Percentiles rank a stretch among this genome's conserved stretches.
phyloP scores from a whole-genome alignment of 2,113 vertebrate genomes.

The Mobula hypostoma region DNA sequence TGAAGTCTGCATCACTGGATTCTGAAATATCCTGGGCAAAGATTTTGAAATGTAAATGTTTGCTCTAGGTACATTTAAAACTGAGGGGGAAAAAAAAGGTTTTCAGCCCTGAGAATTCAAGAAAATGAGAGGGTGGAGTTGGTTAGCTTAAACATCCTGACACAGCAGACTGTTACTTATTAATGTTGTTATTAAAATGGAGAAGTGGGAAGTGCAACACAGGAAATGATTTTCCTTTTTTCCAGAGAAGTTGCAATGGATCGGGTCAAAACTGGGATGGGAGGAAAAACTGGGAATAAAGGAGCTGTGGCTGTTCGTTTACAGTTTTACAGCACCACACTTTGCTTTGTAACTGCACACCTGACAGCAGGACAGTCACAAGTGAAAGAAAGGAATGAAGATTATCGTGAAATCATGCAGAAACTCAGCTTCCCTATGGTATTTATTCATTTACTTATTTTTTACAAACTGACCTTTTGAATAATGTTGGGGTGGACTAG shows the following conservation, averaged over 20 bases:
- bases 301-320: slow-evolving; percentile 69
- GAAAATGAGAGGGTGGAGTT: background rate
- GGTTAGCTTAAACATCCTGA: background rate
- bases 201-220: background rate
- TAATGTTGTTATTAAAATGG: background rate
- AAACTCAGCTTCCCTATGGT: slow-evolving; percentile 68
- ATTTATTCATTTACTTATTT: slow-evolving; percentile 39
- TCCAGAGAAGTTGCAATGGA: slow-evolving; percentile 66
- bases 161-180: background rate
- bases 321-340: slow-evolving; percentile 65
- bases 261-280: slow-evolving; percentile 71
- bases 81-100: background rate
- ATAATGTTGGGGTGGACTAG: background rate
- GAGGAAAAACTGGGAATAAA: slow-evolving; percentile 70
- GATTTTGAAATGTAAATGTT: background rate
- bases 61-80: background rate
- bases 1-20: background rate
- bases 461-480: background rate
- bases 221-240: background rate
- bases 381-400: slow-evolving; percentile 69
- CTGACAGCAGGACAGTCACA: slow-evolving; percentile 70
- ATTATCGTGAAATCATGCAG: slow-evolving; percentile 70
- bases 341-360: slow-evolving; percentile 70
- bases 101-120: background rate
- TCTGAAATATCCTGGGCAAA: background rate